Conservation (phyloP, 2,888 invertebrate species). For the Plagodis dolabraria region DNA sequence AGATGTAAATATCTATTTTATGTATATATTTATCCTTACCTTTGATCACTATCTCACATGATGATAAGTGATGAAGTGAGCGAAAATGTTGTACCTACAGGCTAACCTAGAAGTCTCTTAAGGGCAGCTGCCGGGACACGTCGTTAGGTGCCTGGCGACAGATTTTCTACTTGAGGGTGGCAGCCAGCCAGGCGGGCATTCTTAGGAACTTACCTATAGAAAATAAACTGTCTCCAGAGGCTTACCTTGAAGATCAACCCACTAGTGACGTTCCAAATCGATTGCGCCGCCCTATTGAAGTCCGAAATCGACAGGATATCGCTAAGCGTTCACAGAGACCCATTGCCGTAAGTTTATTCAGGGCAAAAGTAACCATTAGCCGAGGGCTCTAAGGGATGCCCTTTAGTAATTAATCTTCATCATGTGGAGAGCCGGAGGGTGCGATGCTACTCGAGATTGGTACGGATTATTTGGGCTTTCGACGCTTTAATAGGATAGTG, state of each 20-base stretch:
- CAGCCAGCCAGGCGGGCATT: too few species aligned
- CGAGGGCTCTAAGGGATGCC: slow-evolving; percentile 32
- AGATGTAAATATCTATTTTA: too few species aligned
- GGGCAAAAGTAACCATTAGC: slow-evolving; percentile 44
- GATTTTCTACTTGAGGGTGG: too few species aligned
- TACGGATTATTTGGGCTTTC: slow-evolving; percentile 34
- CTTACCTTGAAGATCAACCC: not conserved
- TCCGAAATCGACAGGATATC: slow-evolving; percentile 28
- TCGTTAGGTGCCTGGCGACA: too few species aligned
- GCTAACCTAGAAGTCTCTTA: too few species aligned
- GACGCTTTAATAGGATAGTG: slow-evolving; percentile 24
- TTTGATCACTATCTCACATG: too few species aligned
- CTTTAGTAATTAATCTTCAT: slow-evolving; percentile 55
- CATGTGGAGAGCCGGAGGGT: slow-evolving; percentile 39
- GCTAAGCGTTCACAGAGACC: slow-evolving; percentile 40
- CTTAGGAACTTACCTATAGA: too few species aligned
- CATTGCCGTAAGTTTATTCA: slow-evolving; percentile 37
- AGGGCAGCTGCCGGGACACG: too few species aligned
- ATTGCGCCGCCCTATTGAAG: slow-evolving; percentile 16
- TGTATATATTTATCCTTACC: too few species aligned
- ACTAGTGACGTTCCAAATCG: slow-evolving; percentile 16
- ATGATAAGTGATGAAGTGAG: too few species aligned
- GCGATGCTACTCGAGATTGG: slow-evolving; percentile 38
- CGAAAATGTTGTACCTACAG: too few species aligned
- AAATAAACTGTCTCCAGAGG: not conserved